Percentiles rank a stretch among this genome's conserved stretches.
Conservation (phyloP, 1,140 invertebrate genomes). For the Agrypnia vestita region DNA sequence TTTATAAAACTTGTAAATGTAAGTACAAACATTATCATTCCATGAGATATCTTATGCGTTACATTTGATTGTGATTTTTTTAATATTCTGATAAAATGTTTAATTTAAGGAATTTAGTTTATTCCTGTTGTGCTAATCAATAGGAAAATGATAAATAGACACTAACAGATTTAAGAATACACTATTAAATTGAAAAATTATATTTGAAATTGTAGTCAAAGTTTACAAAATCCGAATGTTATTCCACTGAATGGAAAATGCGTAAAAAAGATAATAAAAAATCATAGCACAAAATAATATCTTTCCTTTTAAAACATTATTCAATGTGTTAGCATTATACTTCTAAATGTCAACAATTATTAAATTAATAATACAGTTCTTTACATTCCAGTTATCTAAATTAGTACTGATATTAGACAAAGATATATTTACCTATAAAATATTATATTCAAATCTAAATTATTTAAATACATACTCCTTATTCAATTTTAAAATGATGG, state of each 20-base stretch:
- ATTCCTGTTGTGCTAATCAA: not conserved
- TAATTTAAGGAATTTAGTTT: not conserved
- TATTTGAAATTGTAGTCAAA: slow-evolving; percentile 20
- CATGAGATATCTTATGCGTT: not conserved
- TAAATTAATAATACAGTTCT: slow-evolving; percentile 3
- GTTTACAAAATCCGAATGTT: not conserved
- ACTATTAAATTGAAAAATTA: not conserved
- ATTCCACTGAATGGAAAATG: slow-evolving; percentile 2
- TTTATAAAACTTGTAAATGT: too few relatives aligned
- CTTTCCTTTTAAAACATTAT: slow-evolving; percentile 22
- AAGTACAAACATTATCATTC: slow-evolving; percentile 8
- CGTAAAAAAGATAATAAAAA: not conserved
- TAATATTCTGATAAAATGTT: not conserved
- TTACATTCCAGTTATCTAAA: slow-evolving; percentile 31
- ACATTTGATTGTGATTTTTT: not conserved
- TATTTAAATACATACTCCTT: slow-evolving; percentile 1
- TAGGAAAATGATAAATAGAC: too few relatives aligned
- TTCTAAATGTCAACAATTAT: slow-evolving; percentile 17
- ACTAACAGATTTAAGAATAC: not conserved
- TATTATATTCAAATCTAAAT: not conserved
- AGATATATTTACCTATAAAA: slow-evolving; percentile 3
- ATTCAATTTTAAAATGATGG: slow-evolving; percentile 11
- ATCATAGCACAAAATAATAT: slow-evolving; percentile 21
- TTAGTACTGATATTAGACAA: slow-evolving; percentile 4
- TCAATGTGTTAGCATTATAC: slow-evolving; percentile 27